These are phyloP conservation scores for Synergus itoensis DNA, from an alignment of 2,888 invertebrate genomes.

Conservation along the genomic window DNA sequence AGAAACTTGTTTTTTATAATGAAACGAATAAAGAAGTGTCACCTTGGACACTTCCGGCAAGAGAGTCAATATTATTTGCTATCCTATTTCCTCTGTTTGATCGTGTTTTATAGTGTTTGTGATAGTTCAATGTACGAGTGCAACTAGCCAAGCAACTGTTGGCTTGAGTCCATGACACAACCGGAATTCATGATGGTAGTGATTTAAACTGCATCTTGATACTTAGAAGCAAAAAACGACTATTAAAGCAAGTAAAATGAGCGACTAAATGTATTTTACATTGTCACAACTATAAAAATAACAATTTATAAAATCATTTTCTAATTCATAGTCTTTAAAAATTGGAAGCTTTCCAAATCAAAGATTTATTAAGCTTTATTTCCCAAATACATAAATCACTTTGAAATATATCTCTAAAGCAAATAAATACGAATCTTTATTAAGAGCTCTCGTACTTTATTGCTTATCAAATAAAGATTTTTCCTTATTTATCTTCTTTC, in stretches of 20 bases:
- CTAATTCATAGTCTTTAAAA: no score
- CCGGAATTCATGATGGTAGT: constrained; percentile 16
- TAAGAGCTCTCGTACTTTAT: no score
- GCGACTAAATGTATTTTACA: background rate
- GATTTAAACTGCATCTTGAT: background rate
- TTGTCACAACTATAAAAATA: background rate
- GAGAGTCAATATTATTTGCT: constrained; percentile 6
- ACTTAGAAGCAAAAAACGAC: background rate
- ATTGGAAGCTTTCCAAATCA: no score
- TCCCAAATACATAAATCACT: no score
- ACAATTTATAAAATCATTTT: no score
- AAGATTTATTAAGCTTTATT: no score
- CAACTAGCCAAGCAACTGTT: constrained; percentile 10
- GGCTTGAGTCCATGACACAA: background rate
- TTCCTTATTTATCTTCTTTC: background rate
- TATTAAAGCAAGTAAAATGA: background rate
- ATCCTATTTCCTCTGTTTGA: background rate
- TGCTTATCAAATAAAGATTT: background rate
- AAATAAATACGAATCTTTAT: no score
- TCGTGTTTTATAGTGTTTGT: background rate
- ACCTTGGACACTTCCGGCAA: background rate
- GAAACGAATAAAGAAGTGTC: background rate
- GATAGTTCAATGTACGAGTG: constrained; percentile 3
- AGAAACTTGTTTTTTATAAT: background rate
- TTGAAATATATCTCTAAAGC: no score